Conservation (phyloP, 2,797 vertebrate genomes). For the Mormyrus proboscirostris region DNA sequence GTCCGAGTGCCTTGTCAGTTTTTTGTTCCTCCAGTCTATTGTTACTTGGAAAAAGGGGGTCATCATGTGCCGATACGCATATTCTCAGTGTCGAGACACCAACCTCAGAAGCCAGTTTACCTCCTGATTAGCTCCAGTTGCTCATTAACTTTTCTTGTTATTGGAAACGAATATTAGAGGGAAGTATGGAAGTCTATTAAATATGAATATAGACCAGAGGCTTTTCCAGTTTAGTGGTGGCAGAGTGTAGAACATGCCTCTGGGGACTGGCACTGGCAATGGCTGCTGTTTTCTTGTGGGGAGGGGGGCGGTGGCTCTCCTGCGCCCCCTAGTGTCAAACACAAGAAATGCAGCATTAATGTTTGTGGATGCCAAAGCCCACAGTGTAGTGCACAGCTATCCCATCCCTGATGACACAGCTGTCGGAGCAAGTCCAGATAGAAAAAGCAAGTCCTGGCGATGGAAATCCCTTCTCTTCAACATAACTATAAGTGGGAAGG, state of each 20-base stretch:
- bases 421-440: background rate
- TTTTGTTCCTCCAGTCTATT: background rate
- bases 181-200: background rate
- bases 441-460: background rate
- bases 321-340: background rate
- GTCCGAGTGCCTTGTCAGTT: background rate
- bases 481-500: background rate
- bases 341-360: background rate
- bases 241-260: background rate
- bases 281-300: background rate
- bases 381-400: background rate
- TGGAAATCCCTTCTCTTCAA: background rate
- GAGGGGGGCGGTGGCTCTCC: background rate
- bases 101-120: background rate
- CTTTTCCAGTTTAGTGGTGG: background rate
- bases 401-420: background rate
- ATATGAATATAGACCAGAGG: constrained; percentile 11
- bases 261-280: background rate
- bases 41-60: background rate
- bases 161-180: background rate
- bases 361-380: background rate
- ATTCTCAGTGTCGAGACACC: background rate
- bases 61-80: background rate
- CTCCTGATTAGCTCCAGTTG: background rate
- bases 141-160: background rate